These are phyloP conservation scores for Chroicocephalus ridibundus DNA, from an alignment of 2,113 vertebrate species.

Conservation along the genomic window DNA sequence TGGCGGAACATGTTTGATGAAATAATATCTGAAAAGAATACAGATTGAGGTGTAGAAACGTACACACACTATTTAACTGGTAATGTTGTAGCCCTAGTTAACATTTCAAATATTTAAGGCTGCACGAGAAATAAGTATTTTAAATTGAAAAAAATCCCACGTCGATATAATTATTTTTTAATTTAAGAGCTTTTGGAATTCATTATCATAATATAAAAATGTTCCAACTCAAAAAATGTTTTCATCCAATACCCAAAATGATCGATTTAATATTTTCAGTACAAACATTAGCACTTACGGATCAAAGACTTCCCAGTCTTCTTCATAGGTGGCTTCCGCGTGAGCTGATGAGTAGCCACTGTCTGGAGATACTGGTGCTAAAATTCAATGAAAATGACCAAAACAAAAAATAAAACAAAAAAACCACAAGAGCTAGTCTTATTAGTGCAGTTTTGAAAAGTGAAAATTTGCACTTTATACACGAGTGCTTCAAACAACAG, in stretches of 20 bases:
- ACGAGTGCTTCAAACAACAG: rapidly evolving
- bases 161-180: not conserved
- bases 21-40: slow-evolving; percentile 87
- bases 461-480: not conserved
- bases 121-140: not conserved
- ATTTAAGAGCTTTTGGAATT: not conserved
- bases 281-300: slow-evolving; percentile 82
- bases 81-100: not conserved
- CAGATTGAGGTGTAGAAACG: not conserved
- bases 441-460: slow-evolving; percentile 34
- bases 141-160: not conserved
- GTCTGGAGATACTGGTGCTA: slow-evolving; percentile 90
- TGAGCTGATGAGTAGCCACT: slow-evolving; percentile 90
- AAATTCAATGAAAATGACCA: slow-evolving; percentile 63
- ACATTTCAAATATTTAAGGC: not conserved
- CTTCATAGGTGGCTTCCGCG: slow-evolving; percentile 92
- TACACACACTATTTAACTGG: not conserved
- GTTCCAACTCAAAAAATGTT: not conserved
- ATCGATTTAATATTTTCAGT: not conserved
- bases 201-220: not conserved
- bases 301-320: slow-evolving; percentile 99
- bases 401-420: slow-evolving; percentile 48
- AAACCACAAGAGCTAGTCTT: slow-evolving; percentile 49
- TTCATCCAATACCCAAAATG: not conserved
- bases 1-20: slow-evolving; percentile 98